Evolutionary conservation across 2,113 vertebrate genomes (phyloP), one percentile per base, ranked within the genome.

Genomic region (Gallinago paraguaiae): DNA sequence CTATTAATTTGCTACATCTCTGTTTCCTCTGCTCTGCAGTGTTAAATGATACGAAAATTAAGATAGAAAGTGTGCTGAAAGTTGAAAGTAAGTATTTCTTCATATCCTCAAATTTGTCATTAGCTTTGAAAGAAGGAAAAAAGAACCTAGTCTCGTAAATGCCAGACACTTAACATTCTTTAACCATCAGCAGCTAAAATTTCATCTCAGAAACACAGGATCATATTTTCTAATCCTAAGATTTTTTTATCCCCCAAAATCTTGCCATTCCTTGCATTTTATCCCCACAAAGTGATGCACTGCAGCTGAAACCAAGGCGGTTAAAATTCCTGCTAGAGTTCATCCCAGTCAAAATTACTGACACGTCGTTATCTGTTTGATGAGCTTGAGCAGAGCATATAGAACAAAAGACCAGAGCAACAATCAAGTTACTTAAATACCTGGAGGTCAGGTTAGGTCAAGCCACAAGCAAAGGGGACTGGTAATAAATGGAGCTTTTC

Each of bases 161-260:
- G 17, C 7, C 33, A 8, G 16, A 63, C 72, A 86, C 43, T 78
- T 46, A 50, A 51, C 92, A 91, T 19, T 27, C 46, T 70, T 7
- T 90, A 86, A 88, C 31, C 56, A 71, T 19, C 60, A 67, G 30
- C 6, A 5, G 76, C 37, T 53, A 77, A 70, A 93, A 63, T n/a
- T 77, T 71, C 45, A 54, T 14, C 37, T 60, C 63, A 67, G 59
- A 46, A 86, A 59, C 13, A 45, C 0, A 18, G 28, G 12, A 65
- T 27, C 7, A 1, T 48, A 33, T 67, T 83, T 91, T 86, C 33
- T 65, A 77, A 77, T 17, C 28, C 50, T 6, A 68, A 19, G 6
- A 33, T 31, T 39, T 54, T 82, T 86, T 82, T 33, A 11, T 3
- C 4, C 31, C 4, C 0, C 0, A 18, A 65, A n/a, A 41, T 54